Percentiles rank a stretch among this genome's conserved stretches.
These are phyloP conservation scores for Hapalemur alaotrensis DNA, from an alignment of 2,797 vertebrate genomes.

Conservation along the genomic window DNA sequence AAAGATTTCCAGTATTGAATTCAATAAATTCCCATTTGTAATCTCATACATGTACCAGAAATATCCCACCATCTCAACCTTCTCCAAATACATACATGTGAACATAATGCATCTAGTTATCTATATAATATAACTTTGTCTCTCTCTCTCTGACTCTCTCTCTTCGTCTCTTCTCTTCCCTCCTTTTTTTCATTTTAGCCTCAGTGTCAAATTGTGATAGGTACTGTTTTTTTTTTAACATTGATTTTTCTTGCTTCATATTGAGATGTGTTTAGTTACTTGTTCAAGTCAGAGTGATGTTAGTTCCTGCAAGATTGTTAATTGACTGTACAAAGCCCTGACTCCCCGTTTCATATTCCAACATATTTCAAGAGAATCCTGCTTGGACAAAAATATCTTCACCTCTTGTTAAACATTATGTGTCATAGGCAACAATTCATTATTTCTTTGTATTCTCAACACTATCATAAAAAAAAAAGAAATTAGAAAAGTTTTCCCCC, in stretches of 20 bases:
- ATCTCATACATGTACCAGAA: not conserved
- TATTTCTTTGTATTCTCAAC: not conserved
- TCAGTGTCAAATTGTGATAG: not conserved
- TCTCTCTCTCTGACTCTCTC: not conserved
- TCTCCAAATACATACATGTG: not conserved
- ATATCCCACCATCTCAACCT: not conserved
- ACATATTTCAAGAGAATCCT: not conserved
- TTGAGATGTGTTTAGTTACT: not conserved
- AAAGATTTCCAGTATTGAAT: not conserved
- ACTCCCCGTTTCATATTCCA: not conserved
- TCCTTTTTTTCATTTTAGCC: not conserved
- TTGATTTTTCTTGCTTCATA: not conserved
- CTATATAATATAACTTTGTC: accelerated
- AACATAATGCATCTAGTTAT: accelerated
- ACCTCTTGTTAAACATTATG: accelerated
- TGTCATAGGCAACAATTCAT: not conserved
- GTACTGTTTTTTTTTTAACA: accelerated
- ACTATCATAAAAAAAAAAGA: not conserved
- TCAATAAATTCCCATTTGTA: not conserved
- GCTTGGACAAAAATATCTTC: accelerated
- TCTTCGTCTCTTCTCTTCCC: accelerated
- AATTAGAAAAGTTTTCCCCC: not conserved
- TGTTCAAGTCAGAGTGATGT: not conserved
- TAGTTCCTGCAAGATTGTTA: not conserved
- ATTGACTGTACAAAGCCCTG: not conserved